Conservation (phyloP, 2,888 invertebrate genomes). For the Ypsolopha scabrella region DNA sequence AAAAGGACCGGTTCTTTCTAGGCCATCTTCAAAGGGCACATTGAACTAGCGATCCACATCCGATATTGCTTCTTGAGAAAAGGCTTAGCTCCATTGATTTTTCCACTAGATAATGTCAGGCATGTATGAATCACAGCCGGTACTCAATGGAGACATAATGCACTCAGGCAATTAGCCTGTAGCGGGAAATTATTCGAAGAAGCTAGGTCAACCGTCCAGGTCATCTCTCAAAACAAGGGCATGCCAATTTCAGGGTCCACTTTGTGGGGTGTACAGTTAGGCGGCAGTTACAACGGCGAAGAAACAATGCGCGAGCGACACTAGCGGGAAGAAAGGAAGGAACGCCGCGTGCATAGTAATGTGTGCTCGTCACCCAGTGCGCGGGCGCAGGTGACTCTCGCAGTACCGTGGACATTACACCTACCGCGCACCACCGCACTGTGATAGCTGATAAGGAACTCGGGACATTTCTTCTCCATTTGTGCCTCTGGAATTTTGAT, state of each 20-base stretch:
- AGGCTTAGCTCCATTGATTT: neutral
- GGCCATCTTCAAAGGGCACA: conserved; percentile 36
- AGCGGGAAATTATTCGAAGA: conserved; percentile 12
- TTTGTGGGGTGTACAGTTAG: conserved; percentile 55
- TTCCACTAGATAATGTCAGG: too few relatives aligned
- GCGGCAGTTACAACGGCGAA: conserved; percentile 26
- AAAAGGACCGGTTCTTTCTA: conserved; percentile 41
- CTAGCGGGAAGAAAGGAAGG: conserved; percentile 65
- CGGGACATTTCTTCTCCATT: too few relatives aligned
- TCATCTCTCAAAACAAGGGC: conserved; percentile 50
- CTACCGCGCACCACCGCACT: neutral
- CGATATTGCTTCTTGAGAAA: neutral
- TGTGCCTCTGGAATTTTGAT: too few relatives aligned
- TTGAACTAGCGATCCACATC: neutral
- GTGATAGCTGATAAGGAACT: too few relatives aligned
- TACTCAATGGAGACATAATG: neutral
- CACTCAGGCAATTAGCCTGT: neutral
- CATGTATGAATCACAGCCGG: too few relatives aligned
- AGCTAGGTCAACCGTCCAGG: conserved; percentile 34
- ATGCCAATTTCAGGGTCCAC: conserved; percentile 66
- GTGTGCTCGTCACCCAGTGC: neutral
- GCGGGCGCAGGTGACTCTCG: neutral
- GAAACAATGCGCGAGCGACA: conserved; percentile 60
- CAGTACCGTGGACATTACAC: neutral
- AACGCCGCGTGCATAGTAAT: conserved; percentile 55